Evolutionary conservation across 2,888 invertebrate genomes (phyloP).

Genomic region (Mimumesa dahlbomi): DNA sequence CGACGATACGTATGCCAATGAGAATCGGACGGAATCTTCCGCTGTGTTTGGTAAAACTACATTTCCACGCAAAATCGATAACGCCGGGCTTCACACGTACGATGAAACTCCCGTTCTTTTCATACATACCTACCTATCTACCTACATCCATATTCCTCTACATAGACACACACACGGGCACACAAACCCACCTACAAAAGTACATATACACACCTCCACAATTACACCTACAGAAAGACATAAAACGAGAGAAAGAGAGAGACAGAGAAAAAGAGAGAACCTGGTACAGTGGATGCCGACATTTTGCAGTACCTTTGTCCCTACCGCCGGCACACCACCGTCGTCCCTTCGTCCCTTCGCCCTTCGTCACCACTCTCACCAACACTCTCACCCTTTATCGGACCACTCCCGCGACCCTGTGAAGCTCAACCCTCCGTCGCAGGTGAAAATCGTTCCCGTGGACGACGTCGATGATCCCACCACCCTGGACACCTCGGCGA

Average conservation of each 20-base stretch:
- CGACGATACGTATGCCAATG: constrained; percentile 1
- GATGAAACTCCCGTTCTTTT: constrained; percentile 23
- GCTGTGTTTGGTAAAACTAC: constrained; percentile 19
- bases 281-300: constrained; percentile 15
- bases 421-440: no score
- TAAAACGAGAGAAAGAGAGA: background rate
- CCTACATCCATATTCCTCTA: background rate
- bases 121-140: no score
- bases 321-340: constrained; percentile 4
- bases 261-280: background rate
- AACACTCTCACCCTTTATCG: constrained; percentile 17
- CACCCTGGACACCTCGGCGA: no score
- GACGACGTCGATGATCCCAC: no score
- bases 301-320: constrained; percentile 27
- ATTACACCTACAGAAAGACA: no score
- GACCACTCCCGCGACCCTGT: background rate
- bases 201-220: no score
- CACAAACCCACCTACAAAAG: no score
- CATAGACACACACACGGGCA: no score
- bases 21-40: constrained; percentile 7
- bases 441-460: no score
- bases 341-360: constrained; percentile 23
- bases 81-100: constrained; percentile 21
- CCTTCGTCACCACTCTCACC: constrained; percentile 11
- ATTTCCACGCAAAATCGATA: constrained; percentile 25